Conservation (phyloP, 2,113 vertebrate genomes). For the Coregonus clupeaformis region DNA sequence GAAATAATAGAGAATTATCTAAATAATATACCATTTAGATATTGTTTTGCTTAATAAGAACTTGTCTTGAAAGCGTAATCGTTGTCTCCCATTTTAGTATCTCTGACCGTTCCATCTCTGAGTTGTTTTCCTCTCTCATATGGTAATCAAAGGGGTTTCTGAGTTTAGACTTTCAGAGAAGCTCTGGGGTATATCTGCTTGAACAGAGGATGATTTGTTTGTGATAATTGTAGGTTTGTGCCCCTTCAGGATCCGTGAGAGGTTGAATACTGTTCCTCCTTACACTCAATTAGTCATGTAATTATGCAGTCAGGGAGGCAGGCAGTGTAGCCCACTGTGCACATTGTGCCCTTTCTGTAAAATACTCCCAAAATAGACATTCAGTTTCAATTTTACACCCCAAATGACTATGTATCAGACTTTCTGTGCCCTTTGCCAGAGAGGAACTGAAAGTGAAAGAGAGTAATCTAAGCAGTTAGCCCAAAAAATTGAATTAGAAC, state of each 20-base stretch:
- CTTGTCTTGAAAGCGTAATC: not conserved
- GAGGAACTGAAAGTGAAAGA: too few relatives aligned
- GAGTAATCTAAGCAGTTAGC: too few relatives aligned
- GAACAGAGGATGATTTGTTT: constrained; percentile 5
- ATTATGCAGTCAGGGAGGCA: constrained; percentile 38
- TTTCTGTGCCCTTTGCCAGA: not conserved
- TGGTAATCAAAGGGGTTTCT: too few relatives aligned
- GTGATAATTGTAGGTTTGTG: constrained; percentile 26
- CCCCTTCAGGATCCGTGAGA: not conserved
- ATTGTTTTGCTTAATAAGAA: too few relatives aligned
- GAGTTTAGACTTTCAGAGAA: not conserved
- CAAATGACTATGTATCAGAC: too few relatives aligned
- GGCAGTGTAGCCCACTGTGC: not conserved
- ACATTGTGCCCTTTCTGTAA: too few relatives aligned
- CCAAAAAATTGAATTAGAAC: too few relatives aligned
- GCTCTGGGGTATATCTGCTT: not conserved
- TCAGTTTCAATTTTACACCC: too few relatives aligned
- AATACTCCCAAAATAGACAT: too few relatives aligned
- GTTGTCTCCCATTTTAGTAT: not conserved
- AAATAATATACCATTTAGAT: too few relatives aligned
- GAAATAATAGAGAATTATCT: too few relatives aligned
- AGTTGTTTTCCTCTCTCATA: too few relatives aligned
- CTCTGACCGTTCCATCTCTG: not conserved
- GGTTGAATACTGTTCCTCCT: not conserved
- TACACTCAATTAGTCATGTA: constrained; percentile 14